Conservation (phyloP, 2,797 vertebrate genomes). For the Anabacerthia variegaticeps region DNA sequence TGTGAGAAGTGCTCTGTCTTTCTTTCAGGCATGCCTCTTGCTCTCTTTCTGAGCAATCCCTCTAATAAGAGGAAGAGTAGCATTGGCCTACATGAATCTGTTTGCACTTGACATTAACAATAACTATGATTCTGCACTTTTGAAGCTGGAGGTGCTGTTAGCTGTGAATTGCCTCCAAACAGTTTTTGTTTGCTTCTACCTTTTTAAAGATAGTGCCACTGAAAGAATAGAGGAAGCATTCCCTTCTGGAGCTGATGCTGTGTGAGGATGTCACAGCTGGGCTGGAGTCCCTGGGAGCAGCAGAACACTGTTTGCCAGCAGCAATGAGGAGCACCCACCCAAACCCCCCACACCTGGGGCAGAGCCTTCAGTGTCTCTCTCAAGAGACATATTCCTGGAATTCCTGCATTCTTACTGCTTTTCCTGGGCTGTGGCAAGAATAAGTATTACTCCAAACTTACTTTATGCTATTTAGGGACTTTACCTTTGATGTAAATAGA, state of each 20-base stretch:
- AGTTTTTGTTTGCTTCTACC: neutral
- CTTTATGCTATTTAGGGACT: neutral
- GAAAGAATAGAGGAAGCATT: neutral
- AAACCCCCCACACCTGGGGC: neutral
- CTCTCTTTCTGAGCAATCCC: neutral
- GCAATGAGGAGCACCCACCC: neutral
- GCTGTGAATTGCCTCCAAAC: neutral
- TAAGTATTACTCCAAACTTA: neutral
- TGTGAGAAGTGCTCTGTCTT: neutral
- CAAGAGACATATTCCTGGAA: neutral
- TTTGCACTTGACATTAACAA: neutral
- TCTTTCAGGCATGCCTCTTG: neutral
- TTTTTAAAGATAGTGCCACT: neutral
- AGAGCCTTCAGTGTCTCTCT: neutral
- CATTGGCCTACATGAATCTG: neutral
- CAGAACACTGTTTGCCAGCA: neutral
- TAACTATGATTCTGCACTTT: neutral
- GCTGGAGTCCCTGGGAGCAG: neutral
- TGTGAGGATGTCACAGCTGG: neutral
- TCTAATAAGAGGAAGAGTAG: neutral
- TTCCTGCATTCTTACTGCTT: neutral
- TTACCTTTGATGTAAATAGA: neutral
- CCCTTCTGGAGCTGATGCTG: neutral
- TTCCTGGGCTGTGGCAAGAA: neutral
- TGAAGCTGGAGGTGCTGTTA: neutral